These are phyloP conservation scores for Neogale vison DNA, from an alignment of 2,113 vertebrate genomes.

Conservation along the genomic window DNA sequence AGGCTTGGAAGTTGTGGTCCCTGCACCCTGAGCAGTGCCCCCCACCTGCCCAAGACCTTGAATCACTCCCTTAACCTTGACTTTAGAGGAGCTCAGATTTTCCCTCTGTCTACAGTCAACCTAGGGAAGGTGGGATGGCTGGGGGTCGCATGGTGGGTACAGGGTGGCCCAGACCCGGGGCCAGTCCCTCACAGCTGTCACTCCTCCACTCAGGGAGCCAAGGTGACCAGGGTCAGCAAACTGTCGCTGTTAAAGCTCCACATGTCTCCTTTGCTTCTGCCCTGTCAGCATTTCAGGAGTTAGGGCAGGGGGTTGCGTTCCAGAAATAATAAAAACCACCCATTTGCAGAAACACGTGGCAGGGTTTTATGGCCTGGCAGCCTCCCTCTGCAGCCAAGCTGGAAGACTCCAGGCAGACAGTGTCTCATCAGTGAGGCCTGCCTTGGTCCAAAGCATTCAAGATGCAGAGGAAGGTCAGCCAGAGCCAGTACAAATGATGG, in stretches of 20 bases:
- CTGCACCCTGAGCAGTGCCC: not conserved
- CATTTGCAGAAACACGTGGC: conserved; percentile 35
- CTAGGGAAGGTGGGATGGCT: fast-evolving
- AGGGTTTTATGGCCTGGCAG: not conserved
- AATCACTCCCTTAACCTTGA: conserved; percentile 64
- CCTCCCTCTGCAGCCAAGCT: conserved; percentile 25
- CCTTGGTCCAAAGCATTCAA: not conserved
- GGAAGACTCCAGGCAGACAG: conserved; percentile 45
- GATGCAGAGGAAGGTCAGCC: not conserved
- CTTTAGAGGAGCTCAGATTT: conserved; percentile 69
- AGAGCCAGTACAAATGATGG: not conserved
- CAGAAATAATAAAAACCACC: conserved; percentile 55
- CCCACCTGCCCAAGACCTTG: conserved; percentile 22
- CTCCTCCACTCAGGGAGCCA: not conserved
- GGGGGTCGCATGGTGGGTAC: not conserved
- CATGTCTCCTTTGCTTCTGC: conserved; percentile 60
- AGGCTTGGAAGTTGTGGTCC: not conserved
- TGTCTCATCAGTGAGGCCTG: conserved; percentile 50
- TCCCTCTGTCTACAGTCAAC: not conserved
- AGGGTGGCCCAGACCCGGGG: not conserved
- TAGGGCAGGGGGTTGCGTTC: conserved; percentile 54
- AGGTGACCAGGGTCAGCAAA: not conserved
- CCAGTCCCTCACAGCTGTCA: not conserved
- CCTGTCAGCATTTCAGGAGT: conserved; percentile 61
- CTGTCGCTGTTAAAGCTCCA: conserved; percentile 14